Conservation (phyloP, 2,888 invertebrate species). For the Diplolepis rosae region DNA sequence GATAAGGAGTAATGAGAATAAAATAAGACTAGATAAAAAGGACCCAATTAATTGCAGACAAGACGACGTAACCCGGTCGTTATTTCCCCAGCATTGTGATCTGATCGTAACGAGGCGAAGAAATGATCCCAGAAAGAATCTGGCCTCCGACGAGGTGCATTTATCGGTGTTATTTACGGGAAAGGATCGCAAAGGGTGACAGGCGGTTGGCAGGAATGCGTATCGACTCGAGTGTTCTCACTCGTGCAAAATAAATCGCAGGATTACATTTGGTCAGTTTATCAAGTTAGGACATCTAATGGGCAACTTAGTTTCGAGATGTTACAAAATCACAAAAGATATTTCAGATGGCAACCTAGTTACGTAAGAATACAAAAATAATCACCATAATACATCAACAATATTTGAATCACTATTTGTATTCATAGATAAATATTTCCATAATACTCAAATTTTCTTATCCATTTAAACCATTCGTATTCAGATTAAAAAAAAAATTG, state of each 20-base stretch:
- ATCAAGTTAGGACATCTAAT: conserved; percentile 39
- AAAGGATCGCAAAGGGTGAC: neutral
- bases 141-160: conserved; percentile 34
- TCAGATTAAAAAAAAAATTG: too few species aligned
- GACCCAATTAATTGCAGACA: neutral
- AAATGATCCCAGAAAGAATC: neutral
- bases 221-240: conserved; percentile 47
- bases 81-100: neutral
- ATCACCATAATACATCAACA: neutral
- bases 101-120: neutral
- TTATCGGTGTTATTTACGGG: conserved; percentile 46
- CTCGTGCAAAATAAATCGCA: conserved; percentile 53
- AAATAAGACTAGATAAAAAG: neutral
- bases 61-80: neutral
- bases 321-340: conserved; percentile 8
- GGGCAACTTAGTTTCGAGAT: conserved; percentile 1
- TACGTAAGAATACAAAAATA: neutral
- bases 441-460: too few species aligned
- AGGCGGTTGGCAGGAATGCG: conserved; percentile 19
- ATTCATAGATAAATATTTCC: too few species aligned
- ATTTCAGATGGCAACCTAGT: neutral
- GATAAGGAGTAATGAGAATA: neutral
- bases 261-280: conserved; percentile 50
- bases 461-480: too few species aligned
- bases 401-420: neutral